Base-by-base conservation (phyloP, 2,797 vertebrate genomes). In the Cuculus canorus region DNA sequence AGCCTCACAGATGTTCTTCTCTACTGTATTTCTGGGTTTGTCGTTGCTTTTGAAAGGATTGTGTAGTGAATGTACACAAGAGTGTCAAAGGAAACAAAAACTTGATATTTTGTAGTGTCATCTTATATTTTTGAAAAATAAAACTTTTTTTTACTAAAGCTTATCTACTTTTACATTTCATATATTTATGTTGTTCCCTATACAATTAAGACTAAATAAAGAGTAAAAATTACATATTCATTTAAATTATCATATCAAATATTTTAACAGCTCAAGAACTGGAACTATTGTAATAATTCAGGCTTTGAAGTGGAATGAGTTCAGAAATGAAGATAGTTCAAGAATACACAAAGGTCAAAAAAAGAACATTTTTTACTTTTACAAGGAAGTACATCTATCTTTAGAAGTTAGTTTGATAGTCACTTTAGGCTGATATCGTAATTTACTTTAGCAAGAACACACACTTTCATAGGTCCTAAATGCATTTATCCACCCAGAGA, bases 131-230 rank as follows among this genome's bases (percentile, higher is more conserved):
- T 72, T 7, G 4, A 23, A 60, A 88, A 54, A 43, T 23, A 14
- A 2, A 45, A 10, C 11, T 24, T 23, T 63, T 19, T 65, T 70
- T 54, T 9, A n/a, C 4, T 10, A 23, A 14, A 69, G 1, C 2
- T 64, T 22, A n/a, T n/a, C n/a, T n/a, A n/a, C n/a, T n/a, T n/a
- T n/a, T n/a, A n/a, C n/a, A n/a, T n/a, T n/a, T n/a, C n/a, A n/a
- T n/a, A n/a, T n/a, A n/a, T n/a, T n/a, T 50, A 5, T 22, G 2
- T 45, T 65, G 2, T 28, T 64, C 1, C 18, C 2, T n/a, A n/a
- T n/a, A n/a, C n/a, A n/a, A n/a, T n/a, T n/a, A n/a, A n/a, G n/a
- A n/a, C n/a, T 32, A 70, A 70, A 66, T 5, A 7, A 57, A 54
- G 4, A 69, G 2, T 8, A 77, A 75, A 61, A 61, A 13, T n/a